These are phyloP conservation scores for Zaprionus capensis DNA, from an alignment of 1,140 invertebrate genomes.

Conservation along the genomic window DNA sequence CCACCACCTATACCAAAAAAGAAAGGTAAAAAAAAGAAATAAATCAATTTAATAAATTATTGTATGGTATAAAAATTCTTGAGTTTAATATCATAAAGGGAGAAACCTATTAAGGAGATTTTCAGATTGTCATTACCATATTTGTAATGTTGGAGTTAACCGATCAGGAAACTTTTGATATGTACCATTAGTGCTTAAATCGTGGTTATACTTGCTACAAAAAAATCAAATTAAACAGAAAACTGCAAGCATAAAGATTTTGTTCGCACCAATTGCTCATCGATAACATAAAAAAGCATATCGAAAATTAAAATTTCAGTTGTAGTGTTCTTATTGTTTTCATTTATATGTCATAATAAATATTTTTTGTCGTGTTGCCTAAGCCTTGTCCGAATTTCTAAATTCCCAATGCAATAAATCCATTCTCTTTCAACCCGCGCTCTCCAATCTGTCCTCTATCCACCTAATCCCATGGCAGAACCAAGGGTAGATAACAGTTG, in stretches of 20 bases:
- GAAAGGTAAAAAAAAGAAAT: neutral
- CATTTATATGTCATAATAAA: neutral
- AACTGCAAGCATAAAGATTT: too few species aligned
- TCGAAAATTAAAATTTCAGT: neutral
- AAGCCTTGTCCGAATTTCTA: neutral
- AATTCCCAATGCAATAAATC: constrained; percentile 14
- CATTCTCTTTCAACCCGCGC: neutral
- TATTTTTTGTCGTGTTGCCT: neutral
- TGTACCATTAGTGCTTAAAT: too few species aligned
- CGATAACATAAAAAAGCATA: neutral
- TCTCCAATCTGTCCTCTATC: neutral
- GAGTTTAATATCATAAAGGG: too few species aligned
- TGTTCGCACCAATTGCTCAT: too few species aligned
- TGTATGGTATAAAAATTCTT: too few species aligned
- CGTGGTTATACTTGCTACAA: too few species aligned
- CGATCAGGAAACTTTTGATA: too few species aligned
- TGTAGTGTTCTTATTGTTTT: neutral
- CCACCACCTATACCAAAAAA: neutral
- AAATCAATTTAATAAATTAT: too few species aligned
- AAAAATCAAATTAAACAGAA: too few species aligned
- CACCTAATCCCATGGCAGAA: constrained; percentile 33
- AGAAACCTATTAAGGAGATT: too few species aligned
- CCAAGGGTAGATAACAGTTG: constrained; percentile 43
- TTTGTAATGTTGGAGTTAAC: too few species aligned
- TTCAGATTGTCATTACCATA: too few species aligned